Evolutionary conservation across 2,113 vertebrate species (phyloP).

Genomic region (Spea multiplicata): DNA sequence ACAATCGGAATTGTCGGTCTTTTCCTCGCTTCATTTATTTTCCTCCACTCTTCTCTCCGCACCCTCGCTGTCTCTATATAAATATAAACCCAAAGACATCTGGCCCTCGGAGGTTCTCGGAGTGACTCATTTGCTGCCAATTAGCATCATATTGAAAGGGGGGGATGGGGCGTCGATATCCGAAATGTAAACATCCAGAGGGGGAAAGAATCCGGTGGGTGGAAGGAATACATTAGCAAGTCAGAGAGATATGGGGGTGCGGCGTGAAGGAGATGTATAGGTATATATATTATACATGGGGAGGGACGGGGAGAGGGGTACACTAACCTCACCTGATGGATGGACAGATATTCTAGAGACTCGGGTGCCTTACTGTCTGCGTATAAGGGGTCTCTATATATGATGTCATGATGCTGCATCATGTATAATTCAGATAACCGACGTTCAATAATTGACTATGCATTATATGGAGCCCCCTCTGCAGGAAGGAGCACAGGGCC

Average conservation of each 20-base stretch:
- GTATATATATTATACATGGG: background rate
- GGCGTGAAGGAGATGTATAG: background rate
- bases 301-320: too few relatives aligned
- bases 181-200: conserved; percentile 27
- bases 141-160: conserved; percentile 29
- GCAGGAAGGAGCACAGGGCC: too few relatives aligned
- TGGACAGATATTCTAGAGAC: too few relatives aligned
- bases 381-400: too few relatives aligned
- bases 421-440: too few relatives aligned
- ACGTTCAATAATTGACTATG: too few relatives aligned
- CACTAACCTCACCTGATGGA: too few relatives aligned
- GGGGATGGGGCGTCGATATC: conserved; percentile 1
- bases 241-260: background rate
- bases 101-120: conserved; percentile 17
- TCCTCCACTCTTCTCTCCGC: background rate
- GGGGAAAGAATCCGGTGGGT: conserved; percentile 2
- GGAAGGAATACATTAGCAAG: background rate
- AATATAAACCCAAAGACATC: conserved; percentile 26
- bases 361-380: too few relatives aligned
- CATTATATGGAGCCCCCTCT: too few relatives aligned
- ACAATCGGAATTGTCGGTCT: too few relatives aligned
- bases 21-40: too few relatives aligned
- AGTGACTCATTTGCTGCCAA: conserved; percentile 36
- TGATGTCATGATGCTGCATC: too few relatives aligned
- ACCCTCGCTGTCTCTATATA: conserved; percentile 16